These are phyloP conservation scores for Parauchenoglanis punctatus DNA, from an alignment of 2,797 vertebrate genomes.

Conservation along the genomic window DNA sequence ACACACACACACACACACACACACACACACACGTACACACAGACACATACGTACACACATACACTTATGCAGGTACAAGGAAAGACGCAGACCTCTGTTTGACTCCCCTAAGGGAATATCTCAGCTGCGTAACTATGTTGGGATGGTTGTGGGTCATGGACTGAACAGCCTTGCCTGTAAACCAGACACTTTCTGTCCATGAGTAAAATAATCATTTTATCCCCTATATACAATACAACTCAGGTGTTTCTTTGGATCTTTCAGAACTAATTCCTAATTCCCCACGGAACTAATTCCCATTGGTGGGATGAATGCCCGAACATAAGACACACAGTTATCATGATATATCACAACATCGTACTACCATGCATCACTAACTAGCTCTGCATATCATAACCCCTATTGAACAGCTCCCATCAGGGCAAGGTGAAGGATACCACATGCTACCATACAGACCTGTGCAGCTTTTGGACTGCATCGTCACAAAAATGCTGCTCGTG, in stretches of 20 bases:
- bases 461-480: background rate
- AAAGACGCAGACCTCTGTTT: slow-evolving; percentile 64
- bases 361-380: background rate
- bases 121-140: slow-evolving; percentile 58
- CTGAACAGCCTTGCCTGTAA: slow-evolving; percentile 53
- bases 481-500: background rate
- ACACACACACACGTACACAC: slow-evolving; percentile 52
- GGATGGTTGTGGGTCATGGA: slow-evolving; percentile 47
- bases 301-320: background rate
- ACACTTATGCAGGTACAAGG: slow-evolving; percentile 64
- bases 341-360: background rate
- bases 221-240: background rate
- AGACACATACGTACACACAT: slow-evolving; percentile 53
- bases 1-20: slow-evolving; percentile 52
- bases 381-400: background rate
- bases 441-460: background rate
- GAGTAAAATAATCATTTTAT: background rate
- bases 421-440: background rate
- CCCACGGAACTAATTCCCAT: background rate
- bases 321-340: background rate
- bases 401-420: background rate
- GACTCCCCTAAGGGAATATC: slow-evolving; percentile 66
- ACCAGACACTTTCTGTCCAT: slow-evolving; percentile 54
- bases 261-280: background rate
- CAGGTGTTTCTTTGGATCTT: background rate